A percentile compares a stretch with the other conserved stretches of the same genome.
Conservation (phyloP, 2,888 invertebrate genomes). For the Papilio gigon region DNA sequence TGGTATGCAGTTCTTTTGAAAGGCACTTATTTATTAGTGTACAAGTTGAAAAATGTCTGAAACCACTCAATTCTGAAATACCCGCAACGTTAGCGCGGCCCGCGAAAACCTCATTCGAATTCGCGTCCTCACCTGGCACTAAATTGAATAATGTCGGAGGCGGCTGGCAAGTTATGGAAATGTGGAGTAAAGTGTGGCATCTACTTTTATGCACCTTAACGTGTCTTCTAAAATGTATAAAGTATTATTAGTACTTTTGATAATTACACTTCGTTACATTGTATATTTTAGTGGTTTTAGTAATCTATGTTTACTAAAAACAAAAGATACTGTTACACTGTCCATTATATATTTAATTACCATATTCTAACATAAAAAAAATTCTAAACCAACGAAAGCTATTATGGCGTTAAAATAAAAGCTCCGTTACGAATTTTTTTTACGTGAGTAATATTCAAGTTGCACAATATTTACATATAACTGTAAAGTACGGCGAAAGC, state of each 20-base stretch:
- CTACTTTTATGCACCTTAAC: conserved; percentile 18
- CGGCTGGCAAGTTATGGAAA: conserved; percentile 77
- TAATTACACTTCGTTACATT: not conserved
- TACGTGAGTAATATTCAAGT: conserved; percentile 51
- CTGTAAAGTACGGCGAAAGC: conserved; percentile 59
- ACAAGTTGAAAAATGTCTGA: conserved; percentile 39
- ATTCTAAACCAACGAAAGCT: conserved; percentile 14
- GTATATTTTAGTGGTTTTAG: not conserved
- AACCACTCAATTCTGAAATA: conserved; percentile 51
- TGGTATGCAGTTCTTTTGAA: conserved; percentile 9
- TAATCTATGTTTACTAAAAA: no score
- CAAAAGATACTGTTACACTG: not conserved
- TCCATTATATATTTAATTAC: not conserved
- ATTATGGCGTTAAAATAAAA: conserved; percentile 34
- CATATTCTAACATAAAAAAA: not conserved
- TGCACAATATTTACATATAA: conserved; percentile 60
- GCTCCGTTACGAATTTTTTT: conserved; percentile 58
- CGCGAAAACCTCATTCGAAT: conserved; percentile 66
- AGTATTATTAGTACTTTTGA: not conserved
- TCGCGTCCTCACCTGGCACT: conserved; percentile 69
- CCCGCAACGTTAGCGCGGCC: conserved; percentile 46
- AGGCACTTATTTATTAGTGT: conserved; percentile 27
- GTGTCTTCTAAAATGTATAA: not conserved
- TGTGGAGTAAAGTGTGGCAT: conserved; percentile 51
- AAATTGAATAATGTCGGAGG: conserved; percentile 77